Base-by-base conservation (phyloP, 2,888 invertebrate species). In the Hecatera dysodea region DNA sequence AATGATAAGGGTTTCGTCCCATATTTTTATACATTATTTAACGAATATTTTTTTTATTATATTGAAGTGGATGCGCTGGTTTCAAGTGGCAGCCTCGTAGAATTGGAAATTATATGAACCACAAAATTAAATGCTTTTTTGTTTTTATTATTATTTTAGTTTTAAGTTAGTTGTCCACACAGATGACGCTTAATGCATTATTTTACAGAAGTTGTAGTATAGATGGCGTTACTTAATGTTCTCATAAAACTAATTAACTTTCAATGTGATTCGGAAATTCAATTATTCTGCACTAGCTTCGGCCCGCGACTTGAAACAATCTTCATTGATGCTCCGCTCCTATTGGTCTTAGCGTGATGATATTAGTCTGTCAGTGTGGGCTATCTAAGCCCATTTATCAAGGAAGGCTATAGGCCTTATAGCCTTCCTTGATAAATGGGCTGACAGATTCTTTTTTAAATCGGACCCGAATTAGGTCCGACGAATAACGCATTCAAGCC, bases 11-110 rank as follows among this genome's bases (percentile, higher is more conserved):
- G 74, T 81, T 68, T 64, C 72, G 72, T 77, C 75, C 73, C 79
- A 81, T 83, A 81, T 83, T 77, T 86, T 81, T 83, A 81, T 85
- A 84, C 73, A 78, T 80, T 81, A 83, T 84, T 85, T 78, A 69
- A 76, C 71, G 66, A 66, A 67, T 64, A 62, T 70, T 79, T 83
- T 74, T 29, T 72, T 71, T 70, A 68, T 76, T 75, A 68, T 75
- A 78, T 78, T 7, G 36, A 76, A 64, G 27, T 55, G 61, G 52
- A 75, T 56, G 71, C 82, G 64, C 65, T 52, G 55, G 48, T 75
- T 77, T 36, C 61, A 72, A 80, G 48, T 60, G 67, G 56, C 68
- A 62, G 59, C 52, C 62, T 63, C 62, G 53, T 74, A 73, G 66
- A 65, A 75, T 80, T 73, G 68, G 55, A 73, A 73, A 83, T 80